These are phyloP conservation scores for Apis cerana DNA, from an alignment of 1,140 invertebrate genomes.

Conservation along the genomic window DNA sequence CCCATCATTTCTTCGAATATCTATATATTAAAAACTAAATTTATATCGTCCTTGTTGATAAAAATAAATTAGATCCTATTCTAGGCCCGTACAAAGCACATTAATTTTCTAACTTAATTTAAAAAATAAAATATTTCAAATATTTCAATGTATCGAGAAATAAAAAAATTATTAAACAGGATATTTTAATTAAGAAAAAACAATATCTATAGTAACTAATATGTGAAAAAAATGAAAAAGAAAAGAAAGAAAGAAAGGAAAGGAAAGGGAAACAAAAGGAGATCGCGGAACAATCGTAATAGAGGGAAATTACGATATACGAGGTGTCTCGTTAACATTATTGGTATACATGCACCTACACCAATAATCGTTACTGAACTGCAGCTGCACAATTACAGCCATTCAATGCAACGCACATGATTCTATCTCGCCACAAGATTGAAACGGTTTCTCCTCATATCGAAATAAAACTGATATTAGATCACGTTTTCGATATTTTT, in stretches of 20 bases:
- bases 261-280: background rate
- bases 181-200: background rate
- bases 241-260: background rate
- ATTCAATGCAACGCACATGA: slow-evolving; percentile 39
- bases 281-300: background rate
- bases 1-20: background rate
- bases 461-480: slow-evolving; percentile 34
- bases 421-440: slow-evolving; percentile 40
- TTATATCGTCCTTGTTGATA: too few relatives aligned
- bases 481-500: background rate
- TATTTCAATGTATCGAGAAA: too few relatives aligned
- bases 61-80: too few relatives aligned
- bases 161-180: too few relatives aligned
- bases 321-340: slow-evolving; percentile 57
- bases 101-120: too few relatives aligned
- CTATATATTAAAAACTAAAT: background rate
- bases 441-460: slow-evolving; percentile 21
- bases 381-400: slow-evolving; percentile 48
- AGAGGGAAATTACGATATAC: slow-evolving; percentile 43
- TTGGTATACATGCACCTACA: slow-evolving; percentile 55
- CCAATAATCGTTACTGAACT: slow-evolving; percentile 56
- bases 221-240: background rate
- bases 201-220: background rate
- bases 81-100: too few relatives aligned
- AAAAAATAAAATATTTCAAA: too few relatives aligned